Evolutionary conservation across 1,140 invertebrate genomes (phyloP).

Genomic region (Lordiphosa collinella): DNA sequence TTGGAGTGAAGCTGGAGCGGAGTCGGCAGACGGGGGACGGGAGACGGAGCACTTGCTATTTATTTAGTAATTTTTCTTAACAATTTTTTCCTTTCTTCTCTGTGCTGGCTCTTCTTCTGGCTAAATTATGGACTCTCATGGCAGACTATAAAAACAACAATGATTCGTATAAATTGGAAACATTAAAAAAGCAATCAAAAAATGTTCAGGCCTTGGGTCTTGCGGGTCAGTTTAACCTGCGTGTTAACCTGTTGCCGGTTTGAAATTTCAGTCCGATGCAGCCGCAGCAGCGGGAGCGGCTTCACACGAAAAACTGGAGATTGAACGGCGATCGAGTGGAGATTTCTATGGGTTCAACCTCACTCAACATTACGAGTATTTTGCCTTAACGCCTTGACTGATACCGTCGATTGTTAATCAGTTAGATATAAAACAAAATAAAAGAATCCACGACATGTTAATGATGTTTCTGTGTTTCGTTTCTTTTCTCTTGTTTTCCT

Average conservation of each 20-base stretch:
- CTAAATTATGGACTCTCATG: constrained; percentile 69
- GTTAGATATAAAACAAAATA: constrained; percentile 77
- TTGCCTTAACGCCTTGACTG: constrained; percentile 66
- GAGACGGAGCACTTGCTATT: constrained; percentile 47
- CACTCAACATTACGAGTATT: constrained; percentile 45
- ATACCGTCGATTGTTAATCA: constrained; percentile 71
- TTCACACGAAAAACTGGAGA: constrained; percentile 40
- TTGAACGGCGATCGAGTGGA: constrained; percentile 63
- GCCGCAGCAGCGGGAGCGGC: constrained; percentile 16
- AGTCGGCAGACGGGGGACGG: background rate
- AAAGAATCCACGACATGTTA: constrained; percentile 70
- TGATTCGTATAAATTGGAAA: constrained; percentile 78
- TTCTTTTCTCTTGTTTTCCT: constrained; percentile 35
- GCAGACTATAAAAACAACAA: constrained; percentile 66
- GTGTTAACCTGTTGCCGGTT: constrained; percentile 67
- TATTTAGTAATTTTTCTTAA: constrained; percentile 75
- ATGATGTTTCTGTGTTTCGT: constrained; percentile 57
- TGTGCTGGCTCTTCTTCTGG: constrained; percentile 21
- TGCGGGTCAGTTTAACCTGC: constrained; percentile 70
- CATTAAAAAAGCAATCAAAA: constrained; percentile 77
- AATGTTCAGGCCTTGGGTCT: constrained; percentile 65
- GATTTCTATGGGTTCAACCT: constrained; percentile 62
- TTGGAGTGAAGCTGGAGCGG: background rate
- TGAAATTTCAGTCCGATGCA: too few relatives aligned
- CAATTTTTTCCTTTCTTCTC: constrained; percentile 20